Evolutionary conservation across 2,888 invertebrate species (phyloP), one percentile per base, ranked within the genome.

Genomic region (Sinodicranocentrus sp.): DNA sequence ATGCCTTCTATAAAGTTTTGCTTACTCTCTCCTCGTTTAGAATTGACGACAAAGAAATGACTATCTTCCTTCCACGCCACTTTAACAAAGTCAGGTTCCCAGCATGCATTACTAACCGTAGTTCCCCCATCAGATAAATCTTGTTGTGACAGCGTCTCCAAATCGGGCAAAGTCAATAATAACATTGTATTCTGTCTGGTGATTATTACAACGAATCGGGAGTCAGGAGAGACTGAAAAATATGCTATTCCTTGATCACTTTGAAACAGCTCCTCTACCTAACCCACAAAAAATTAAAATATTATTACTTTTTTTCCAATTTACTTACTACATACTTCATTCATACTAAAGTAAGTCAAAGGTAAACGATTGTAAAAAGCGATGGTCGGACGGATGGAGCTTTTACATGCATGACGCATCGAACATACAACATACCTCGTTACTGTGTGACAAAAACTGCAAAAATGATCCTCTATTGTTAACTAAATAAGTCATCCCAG

Each of bases 191-290:
- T 80, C 26, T 82, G 78, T 13, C 63, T 82, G 0, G 88, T 88
- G 2, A 86, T 82, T 63, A 88, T 80, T 23, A 82, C 83, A 8
- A 85, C 84, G 26, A 84, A 59, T 39, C 88, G 78, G 1, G 86
- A 88, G 73, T 88, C 88, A 0, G 88, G 86, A 26, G 87, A 87
- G 6, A 88, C 84, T 1, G 84, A 76, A 73, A 88, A 88, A 8
- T 52, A 70, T 1, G 73, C 67, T 17, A 88, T 86, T 25, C 88
- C 88, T 61, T 87, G 79, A 21, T 83, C 87, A n/a, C 85, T 85
- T 23, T 87, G 73, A 59, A 88, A 88, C n/a, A 88, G 43, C 78
- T 88, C 88, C 26, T 84, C 85, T 13, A 86, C 71, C 85, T 84
- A 10, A 78, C 15, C 1, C 23, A 43, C 10, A 43, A 6, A 57